A percentile compares a stretch with the other conserved stretches of the same genome.
phyloP scores from a whole-genome alignment of 2,888 invertebrate species.

The Dryocosmus kuriphilus region DNA sequence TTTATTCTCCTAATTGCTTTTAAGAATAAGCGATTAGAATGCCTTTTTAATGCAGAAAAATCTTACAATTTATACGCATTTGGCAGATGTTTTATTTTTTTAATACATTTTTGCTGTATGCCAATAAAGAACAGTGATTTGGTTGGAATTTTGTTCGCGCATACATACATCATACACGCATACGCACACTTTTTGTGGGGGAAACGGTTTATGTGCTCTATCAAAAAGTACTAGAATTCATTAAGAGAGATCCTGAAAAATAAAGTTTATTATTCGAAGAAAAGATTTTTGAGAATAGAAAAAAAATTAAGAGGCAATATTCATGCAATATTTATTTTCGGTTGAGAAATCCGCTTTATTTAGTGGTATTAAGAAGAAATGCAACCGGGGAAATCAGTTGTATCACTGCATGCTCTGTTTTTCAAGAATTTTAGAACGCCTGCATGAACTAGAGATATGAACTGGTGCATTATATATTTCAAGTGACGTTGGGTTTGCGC shows the following conservation, averaged over 20 bases:
- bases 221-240: not conserved
- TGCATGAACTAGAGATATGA: constrained; percentile 2
- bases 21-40: not conserved
- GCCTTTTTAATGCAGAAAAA: not conserved
- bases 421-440: constrained; percentile 36
- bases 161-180: constrained; percentile 47
- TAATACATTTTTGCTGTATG: constrained; percentile 8
- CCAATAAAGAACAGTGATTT: constrained; percentile 38
- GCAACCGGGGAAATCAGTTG: not conserved
- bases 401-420: constrained; percentile 21
- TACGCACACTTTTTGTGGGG: constrained; percentile 48
- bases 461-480: constrained; percentile 23
- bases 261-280: not conserved
- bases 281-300: not conserved
- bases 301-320: not conserved
- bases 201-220: constrained; percentile 34
- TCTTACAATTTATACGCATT: not conserved
- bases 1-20: not conserved
- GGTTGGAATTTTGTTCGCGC: constrained; percentile 39
- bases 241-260: not conserved
- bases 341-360: not conserved
- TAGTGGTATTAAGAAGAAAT: not conserved
- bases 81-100: not conserved
- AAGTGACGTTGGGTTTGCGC: not conserved
- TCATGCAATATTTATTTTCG: not conserved